phyloP scores from a whole-genome alignment of 2,888 invertebrate genomes.

The Ernsta delagoae region DNA sequence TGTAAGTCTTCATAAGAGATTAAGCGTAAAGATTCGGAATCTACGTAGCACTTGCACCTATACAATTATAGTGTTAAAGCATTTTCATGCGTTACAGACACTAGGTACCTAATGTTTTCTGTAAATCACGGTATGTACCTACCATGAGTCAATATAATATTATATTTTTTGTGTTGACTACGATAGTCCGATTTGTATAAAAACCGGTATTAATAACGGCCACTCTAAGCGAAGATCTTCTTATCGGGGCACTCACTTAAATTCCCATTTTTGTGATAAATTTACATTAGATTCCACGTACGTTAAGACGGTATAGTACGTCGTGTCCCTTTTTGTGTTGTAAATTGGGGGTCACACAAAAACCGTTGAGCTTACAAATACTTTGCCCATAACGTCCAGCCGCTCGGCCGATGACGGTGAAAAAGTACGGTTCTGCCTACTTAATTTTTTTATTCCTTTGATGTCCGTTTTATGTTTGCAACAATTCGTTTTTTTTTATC shows the following conservation, averaged over 20 bases:
- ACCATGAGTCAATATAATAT: no score
- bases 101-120: no score
- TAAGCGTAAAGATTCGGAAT: background rate
- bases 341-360: constrained; percentile 84
- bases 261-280: constrained; percentile 82
- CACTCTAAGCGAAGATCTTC: constrained; percentile 72
- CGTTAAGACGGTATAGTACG: constrained; percentile 74
- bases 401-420: constrained; percentile 69
- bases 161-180: background rate
- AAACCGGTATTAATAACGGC: constrained; percentile 73
- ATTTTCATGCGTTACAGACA: no score
- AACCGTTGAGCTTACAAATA: constrained; percentile 77
- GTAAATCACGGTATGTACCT: no score
- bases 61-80: no score
- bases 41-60: background rate
- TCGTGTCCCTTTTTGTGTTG: constrained; percentile 78
- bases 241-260: constrained; percentile 77
- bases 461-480: constrained; percentile 71
- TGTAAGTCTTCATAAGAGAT: background rate
- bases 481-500: constrained; percentile 72
- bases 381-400: constrained; percentile 79
- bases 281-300: constrained; percentile 80
- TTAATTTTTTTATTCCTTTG: constrained; percentile 68
- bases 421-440: constrained; percentile 65
- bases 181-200: constrained; percentile 48